Evolutionary conservation across 2,888 invertebrate species (phyloP).

Genomic region (Hypercompe scribonia): DNA sequence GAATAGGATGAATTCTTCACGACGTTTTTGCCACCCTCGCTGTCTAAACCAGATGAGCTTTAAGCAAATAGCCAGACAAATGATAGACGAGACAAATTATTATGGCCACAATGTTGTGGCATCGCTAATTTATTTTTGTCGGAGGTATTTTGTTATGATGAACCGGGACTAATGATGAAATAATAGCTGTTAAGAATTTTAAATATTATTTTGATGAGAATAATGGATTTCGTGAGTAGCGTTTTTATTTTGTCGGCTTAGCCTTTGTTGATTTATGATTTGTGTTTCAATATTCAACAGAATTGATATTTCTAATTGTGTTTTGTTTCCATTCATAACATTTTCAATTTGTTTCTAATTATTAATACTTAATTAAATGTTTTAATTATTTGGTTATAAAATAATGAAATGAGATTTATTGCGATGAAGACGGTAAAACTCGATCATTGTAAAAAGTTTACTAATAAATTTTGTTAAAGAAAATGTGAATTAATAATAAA

Average conservation of each 20-base stretch:
- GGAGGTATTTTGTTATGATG: constrained; percentile 34
- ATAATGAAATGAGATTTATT: too few relatives aligned
- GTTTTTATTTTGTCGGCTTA: constrained; percentile 17
- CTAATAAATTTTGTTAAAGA: too few relatives aligned
- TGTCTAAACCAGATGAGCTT: constrained; percentile 71
- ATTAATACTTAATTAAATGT: background rate
- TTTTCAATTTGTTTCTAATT: background rate
- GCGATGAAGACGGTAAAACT: too few relatives aligned
- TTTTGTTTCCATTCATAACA: background rate
- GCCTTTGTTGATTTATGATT: constrained; percentile 12
- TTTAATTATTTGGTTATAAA: too few relatives aligned
- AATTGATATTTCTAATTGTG: constrained; percentile 1
- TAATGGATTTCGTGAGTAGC: constrained; percentile 14
- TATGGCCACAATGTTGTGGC: constrained; percentile 62
- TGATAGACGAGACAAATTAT: constrained; percentile 75
- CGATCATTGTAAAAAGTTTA: too few relatives aligned
- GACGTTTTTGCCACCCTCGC: constrained; percentile 64
- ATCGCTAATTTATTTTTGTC: constrained; percentile 56
- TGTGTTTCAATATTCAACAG: background rate
- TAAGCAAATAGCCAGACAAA: constrained; percentile 75
- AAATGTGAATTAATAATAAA: too few relatives aligned
- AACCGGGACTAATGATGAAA: constrained; percentile 28
- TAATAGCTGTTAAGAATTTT: constrained; percentile 31
- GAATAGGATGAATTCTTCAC: constrained; percentile 42
- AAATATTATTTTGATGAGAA: constrained; percentile 26